These are phyloP conservation scores for Amblyopsis hoosieri DNA, from an alignment of 2,797 vertebrate genomes.

Conservation along the genomic window DNA sequence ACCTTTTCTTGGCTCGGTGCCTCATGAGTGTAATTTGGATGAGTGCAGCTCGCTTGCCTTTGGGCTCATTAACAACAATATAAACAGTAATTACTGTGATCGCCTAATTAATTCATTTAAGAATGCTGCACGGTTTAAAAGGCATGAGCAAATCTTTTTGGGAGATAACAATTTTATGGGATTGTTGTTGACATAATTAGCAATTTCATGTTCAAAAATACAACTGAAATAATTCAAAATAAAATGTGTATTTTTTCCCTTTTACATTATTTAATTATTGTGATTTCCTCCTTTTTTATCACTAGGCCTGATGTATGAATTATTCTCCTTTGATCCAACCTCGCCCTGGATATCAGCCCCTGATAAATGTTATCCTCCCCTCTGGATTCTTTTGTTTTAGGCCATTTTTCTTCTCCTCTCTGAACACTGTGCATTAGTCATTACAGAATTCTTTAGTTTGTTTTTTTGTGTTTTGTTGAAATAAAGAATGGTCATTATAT, in stretches of 20 bases:
- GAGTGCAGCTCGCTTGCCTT: conserved; percentile 83
- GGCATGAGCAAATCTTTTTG: conserved; percentile 72
- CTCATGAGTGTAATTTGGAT: conserved; percentile 83
- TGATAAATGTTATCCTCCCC: conserved; percentile 69
- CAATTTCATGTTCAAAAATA: conserved; percentile 73
- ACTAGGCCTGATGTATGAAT: conserved; percentile 58
- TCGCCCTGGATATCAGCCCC: conserved; percentile 48
- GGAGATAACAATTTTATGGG: conserved; percentile 75
- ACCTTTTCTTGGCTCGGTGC: conserved; percentile 79
- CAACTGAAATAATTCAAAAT: conserved; percentile 69
- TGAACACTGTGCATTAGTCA: conserved; percentile 49
- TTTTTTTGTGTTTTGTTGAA: conserved; percentile 48
- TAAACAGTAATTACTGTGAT: conserved; percentile 87
- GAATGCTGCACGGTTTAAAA: conserved; percentile 74
- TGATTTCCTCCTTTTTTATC: conserved; percentile 23
- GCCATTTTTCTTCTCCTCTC: conserved; percentile 45
- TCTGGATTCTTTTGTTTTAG: conserved; percentile 70
- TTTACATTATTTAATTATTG: conserved; percentile 55
- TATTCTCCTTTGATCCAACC: conserved; percentile 64
- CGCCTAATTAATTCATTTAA: conserved; percentile 85
- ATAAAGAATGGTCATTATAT: conserved; percentile 60
- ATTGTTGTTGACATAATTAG: conserved; percentile 78
- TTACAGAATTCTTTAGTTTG: conserved; percentile 44
- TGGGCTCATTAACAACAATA: conserved; percentile 87
- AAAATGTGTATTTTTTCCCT: conserved; percentile 30